Percentiles rank a stretch among this genome's conserved stretches.
These are phyloP conservation scores for Acanthosepion esculentum DNA, from an alignment of 2,888 invertebrate genomes.

Conservation along the genomic window DNA sequence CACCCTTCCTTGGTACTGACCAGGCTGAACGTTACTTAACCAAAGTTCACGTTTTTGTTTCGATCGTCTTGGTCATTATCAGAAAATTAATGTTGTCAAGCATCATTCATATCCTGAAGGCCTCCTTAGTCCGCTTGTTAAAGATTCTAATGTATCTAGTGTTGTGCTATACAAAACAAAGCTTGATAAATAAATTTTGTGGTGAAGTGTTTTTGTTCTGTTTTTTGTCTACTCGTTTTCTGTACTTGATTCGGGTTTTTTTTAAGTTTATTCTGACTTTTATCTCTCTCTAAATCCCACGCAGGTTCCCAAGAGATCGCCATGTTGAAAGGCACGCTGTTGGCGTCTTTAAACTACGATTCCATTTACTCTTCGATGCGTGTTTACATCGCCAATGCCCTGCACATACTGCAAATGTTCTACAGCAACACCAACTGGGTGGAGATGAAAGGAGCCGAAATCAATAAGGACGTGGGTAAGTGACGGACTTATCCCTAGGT, in stretches of 20 bases:
- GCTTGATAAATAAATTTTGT: no score
- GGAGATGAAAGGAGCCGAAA: conserved; percentile 55
- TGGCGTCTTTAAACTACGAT: conserved; percentile 8
- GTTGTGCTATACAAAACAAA: no score
- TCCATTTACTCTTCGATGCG: conserved; percentile 57
- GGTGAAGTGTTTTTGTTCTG: no score
- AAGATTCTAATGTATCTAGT: no score
- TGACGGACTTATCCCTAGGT: not conserved
- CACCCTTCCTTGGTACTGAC: no score
- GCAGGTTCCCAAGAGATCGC: conserved; percentile 54
- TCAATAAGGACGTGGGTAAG: conserved; percentile 60
- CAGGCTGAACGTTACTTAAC: no score
- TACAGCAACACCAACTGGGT: conserved; percentile 67
- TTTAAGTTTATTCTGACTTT: not conserved
- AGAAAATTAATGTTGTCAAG: no score
- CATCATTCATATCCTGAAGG: no score
- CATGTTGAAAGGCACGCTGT: conserved; percentile 54
- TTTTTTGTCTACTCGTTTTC: not conserved
- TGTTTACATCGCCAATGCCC: conserved; percentile 60
- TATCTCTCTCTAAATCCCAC: conserved; percentile 53
- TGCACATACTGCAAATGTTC: conserved; percentile 63
- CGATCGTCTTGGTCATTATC: no score
- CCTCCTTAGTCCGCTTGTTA: no score
- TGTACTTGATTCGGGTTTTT: not conserved
- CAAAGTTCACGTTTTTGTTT: no score